Conservation (phyloP, 2,113 vertebrate species). For the Mus pahari region DNA sequence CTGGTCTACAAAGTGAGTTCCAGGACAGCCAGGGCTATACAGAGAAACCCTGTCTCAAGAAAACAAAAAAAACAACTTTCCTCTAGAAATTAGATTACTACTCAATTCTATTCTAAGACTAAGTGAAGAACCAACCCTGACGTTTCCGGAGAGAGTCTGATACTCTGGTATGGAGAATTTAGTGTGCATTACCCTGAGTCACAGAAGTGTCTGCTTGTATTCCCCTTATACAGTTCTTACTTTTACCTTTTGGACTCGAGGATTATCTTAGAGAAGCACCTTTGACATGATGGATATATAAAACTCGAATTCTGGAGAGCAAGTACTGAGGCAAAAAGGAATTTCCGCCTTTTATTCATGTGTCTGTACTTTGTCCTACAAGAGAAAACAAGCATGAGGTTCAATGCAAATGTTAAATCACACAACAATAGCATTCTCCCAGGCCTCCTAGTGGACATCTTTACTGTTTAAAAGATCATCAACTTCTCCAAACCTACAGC, state of each 20-base stretch:
- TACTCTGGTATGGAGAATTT: not conserved
- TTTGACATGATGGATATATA: slow-evolving; percentile 88
- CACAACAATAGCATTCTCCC: not conserved
- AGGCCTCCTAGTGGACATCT: no score
- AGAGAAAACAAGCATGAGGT: not conserved
- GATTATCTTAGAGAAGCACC: slow-evolving; percentile 86
- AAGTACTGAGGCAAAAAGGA: slow-evolving; percentile 88
- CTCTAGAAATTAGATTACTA: not conserved
- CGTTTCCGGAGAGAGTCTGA: not conserved
- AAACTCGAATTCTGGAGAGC: slow-evolving; percentile 88
- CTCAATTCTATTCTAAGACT: slow-evolving; percentile 2
- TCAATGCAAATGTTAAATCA: slow-evolving; percentile 24
- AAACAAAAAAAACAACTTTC: no score
- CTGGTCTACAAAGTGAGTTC: no score
- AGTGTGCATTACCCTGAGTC: not conserved
- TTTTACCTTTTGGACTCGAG: slow-evolving; percentile 84
- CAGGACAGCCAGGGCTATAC: no score
- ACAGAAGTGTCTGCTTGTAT: not conserved
- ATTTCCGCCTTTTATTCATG: slow-evolving; percentile 84
- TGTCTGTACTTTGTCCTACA: slow-evolving; percentile 70
- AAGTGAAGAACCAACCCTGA: not conserved
- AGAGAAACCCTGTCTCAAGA: no score
- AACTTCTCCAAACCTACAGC: no score
- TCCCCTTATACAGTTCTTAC: not conserved
- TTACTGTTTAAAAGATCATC: no score